Evolutionary conservation across 1,140 invertebrate species (phyloP).

Genomic region (Nilaparvata lugens): DNA sequence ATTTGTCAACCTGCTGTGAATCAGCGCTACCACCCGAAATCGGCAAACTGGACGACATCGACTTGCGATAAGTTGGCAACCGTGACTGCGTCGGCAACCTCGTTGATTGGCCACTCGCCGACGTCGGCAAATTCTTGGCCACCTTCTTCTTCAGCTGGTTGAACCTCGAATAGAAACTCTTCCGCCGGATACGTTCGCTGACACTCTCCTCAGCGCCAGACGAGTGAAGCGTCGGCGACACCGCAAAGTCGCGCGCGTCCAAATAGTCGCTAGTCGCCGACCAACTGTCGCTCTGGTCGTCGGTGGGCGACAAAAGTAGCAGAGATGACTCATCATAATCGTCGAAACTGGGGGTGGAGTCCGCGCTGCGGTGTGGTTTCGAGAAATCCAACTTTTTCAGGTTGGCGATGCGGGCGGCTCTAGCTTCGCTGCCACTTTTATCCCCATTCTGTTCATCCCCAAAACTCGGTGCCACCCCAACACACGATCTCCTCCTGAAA

Average conservation of each 20-base stretch:
- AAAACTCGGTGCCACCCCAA: too few species aligned
- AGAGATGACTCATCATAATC: slow-evolving; percentile 10
- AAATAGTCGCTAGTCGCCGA: slow-evolving; percentile 52
- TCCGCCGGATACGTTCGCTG: slow-evolving; percentile 72
- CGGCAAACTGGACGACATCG: slow-evolving; percentile 4
- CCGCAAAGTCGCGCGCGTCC: slow-evolving; percentile 33
- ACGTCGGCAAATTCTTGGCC: not conserved
- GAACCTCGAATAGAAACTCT: slow-evolving; percentile 80
- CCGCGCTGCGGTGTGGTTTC: slow-evolving; percentile 2
- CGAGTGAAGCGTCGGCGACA: slow-evolving; percentile 33
- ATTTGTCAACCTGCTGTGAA: too few species aligned
- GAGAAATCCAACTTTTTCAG: slow-evolving; percentile 15
- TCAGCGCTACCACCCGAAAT: not conserved
- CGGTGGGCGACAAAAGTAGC: slow-evolving; percentile 45
- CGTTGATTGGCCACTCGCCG: not conserved
- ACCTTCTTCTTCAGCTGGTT: slow-evolving; percentile 52
- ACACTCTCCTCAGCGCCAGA: slow-evolving; percentile 58
- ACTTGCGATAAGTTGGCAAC: slow-evolving; percentile 12
- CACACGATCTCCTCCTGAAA: too few species aligned
- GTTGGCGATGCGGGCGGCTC: slow-evolving; percentile 8
- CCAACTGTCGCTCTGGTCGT: slow-evolving; percentile 52
- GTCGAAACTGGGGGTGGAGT: slow-evolving; percentile 14
- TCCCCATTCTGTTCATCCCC: too few species aligned
- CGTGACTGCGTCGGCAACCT: not conserved
- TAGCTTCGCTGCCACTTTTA: too few species aligned